These are phyloP conservation scores for Nebria ingens DNA, from an alignment of 1,140 invertebrate genomes.

Conservation along the genomic window DNA sequence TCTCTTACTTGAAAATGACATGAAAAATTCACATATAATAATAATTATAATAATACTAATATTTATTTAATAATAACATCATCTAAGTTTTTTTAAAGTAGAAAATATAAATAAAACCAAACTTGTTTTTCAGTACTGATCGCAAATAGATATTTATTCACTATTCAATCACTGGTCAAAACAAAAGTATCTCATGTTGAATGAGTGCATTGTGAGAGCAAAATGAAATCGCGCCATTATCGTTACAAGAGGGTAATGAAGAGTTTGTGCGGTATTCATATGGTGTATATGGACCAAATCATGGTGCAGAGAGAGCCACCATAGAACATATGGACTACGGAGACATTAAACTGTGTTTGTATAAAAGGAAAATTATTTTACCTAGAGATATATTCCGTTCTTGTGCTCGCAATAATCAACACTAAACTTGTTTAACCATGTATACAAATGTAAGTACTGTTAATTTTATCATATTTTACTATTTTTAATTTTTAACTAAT, in stretches of 20 bases:
- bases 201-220: not conserved
- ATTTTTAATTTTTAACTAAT: too few species aligned
- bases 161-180: too few species aligned
- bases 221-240: not conserved
- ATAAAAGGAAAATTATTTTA: not conserved
- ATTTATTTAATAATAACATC: too few species aligned
- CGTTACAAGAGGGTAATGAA: not conserved
- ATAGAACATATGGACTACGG: conserved; percentile 1
- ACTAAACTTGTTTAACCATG: conserved; percentile 80
- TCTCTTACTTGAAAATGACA: too few species aligned
- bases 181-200: too few species aligned
- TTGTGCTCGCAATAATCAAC: conserved; percentile 70
- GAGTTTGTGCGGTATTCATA: not conserved
- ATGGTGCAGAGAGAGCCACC: not conserved
- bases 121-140: too few species aligned
- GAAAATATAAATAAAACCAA: too few species aligned
- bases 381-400: not conserved
- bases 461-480: not conserved
- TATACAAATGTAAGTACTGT: conserved; percentile 49
- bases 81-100: too few species aligned
- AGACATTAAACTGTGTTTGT: not conserved
- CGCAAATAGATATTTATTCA: too few species aligned
- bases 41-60: too few species aligned
- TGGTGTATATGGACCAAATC: conserved; percentile 1
- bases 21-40: too few species aligned